phyloP scores from a whole-genome alignment of 1,140 invertebrate species.

The Euborellia annulipes region DNA sequence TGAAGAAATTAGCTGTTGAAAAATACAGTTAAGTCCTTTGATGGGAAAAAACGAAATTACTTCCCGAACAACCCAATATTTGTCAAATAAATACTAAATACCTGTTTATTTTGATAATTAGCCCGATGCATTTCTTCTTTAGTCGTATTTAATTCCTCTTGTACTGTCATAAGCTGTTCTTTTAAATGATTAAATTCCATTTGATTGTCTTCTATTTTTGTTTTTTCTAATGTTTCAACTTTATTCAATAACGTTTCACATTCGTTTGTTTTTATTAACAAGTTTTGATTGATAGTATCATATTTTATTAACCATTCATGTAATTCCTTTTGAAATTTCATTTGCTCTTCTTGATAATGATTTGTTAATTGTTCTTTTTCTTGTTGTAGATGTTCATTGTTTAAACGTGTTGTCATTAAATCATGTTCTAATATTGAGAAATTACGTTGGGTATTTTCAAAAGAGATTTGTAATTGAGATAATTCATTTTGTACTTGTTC shows the following conservation, averaged over 20 bases:
- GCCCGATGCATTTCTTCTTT: too few relatives aligned
- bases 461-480: slow-evolving; percentile 29
- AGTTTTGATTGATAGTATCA: slow-evolving; percentile 22
- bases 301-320: slow-evolving; percentile 18
- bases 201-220: slow-evolving; percentile 42
- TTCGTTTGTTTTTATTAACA: slow-evolving; percentile 26
- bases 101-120: too few relatives aligned
- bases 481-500: slow-evolving; percentile 17
- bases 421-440: slow-evolving; percentile 11
- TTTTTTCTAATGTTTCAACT: slow-evolving; percentile 9
- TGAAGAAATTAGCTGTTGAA: too few relatives aligned
- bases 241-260: slow-evolving; percentile 29
- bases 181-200: slow-evolving; percentile 47
- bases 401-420: too few relatives aligned
- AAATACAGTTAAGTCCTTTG: too few relatives aligned
- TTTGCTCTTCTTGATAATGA: slow-evolving; percentile 13
- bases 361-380: background rate
- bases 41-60: too few relatives aligned
- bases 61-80: too few relatives aligned
- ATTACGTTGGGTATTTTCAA: slow-evolving; percentile 33
- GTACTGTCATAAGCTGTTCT: slow-evolving; percentile 33
- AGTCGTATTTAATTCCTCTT: too few relatives aligned
- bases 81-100: too few relatives aligned
- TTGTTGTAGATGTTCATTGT: too few relatives aligned
- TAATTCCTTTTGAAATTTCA: slow-evolving; percentile 14